These are phyloP conservation scores for Branchinecta lynchi DNA, from an alignment of 1,140 invertebrate genomes.

Conservation along the genomic window DNA sequence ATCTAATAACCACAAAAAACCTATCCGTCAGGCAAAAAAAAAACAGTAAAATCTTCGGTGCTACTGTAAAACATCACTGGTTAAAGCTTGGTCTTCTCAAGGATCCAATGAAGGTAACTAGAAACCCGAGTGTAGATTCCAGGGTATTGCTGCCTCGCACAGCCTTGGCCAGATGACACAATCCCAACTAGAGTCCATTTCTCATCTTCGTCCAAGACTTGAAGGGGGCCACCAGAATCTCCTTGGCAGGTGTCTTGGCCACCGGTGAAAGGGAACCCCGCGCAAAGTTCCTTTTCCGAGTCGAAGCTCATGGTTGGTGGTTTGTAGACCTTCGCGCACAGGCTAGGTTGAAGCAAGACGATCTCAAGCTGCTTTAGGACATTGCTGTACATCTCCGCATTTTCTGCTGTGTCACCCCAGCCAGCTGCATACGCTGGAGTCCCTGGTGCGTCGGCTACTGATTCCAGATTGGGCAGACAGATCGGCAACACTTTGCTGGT, in stretches of 20 bases:
- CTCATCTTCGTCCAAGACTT: constrained; percentile 35
- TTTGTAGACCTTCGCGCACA: too few relatives aligned
- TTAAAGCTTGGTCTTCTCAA: too few relatives aligned
- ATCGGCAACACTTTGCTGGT: constrained; percentile 23
- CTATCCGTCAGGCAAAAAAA: too few relatives aligned
- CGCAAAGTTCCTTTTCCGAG: constrained; percentile 49
- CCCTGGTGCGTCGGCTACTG: too few relatives aligned
- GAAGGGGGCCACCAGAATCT: constrained; percentile 58
- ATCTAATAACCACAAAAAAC: too few relatives aligned
- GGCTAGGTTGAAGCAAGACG: too few relatives aligned
- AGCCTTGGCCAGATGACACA: constrained; percentile 59
- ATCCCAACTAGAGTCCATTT: constrained; percentile 55
- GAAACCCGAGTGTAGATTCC: constrained; percentile 66
- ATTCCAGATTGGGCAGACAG: constrained; percentile 23
- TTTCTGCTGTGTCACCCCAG: too few relatives aligned
- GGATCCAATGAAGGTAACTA: constrained; percentile 54
- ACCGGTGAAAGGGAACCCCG: constrained; percentile 46
- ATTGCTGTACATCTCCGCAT: too few relatives aligned
- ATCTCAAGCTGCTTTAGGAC: too few relatives aligned
- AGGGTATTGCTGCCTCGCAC: constrained; percentile 52
- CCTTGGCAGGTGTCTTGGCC: constrained; percentile 65
- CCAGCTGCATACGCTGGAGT: too few relatives aligned
- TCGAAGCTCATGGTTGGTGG: constrained; percentile 31
- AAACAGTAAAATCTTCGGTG: too few relatives aligned
- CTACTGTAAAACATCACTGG: too few relatives aligned